phyloP scores from a whole-genome alignment of 1,140 invertebrate genomes.

The Paraescarpia echinospica region DNA sequence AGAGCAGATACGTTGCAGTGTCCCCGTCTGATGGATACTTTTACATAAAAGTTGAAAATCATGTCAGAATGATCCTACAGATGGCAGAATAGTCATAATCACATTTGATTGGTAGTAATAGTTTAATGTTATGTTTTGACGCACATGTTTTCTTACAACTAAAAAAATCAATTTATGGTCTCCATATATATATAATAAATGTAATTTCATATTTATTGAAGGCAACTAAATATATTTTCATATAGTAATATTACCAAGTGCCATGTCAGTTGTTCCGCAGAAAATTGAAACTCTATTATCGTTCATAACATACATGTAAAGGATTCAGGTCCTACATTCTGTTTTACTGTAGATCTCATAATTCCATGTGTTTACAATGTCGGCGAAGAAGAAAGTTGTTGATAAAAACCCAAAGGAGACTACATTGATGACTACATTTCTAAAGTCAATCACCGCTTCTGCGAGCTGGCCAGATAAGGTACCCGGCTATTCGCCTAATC shows the following conservation, averaged over 20 bases:
- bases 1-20: neutral
- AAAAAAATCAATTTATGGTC: neutral
- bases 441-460: neutral
- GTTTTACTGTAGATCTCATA: neutral
- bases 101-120: slow-evolving; percentile 6
- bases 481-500: too few species aligned
- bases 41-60: neutral
- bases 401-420: neutral
- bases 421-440: neutral
- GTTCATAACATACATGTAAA: neutral
- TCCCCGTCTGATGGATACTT: neutral
- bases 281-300: neutral
- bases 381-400: neutral
- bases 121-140: neutral
- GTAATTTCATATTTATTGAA: neutral
- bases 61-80: neutral
- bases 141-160: neutral
- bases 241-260: neutral
- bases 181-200: neutral
- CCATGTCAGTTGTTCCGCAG: neutral
- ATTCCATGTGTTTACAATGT: neutral
- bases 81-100: neutral
- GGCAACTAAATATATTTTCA: neutral
- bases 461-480: neutral
- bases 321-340: neutral